These are phyloP conservation scores for Bhutanitis thaidina DNA, from an alignment of 2,888 invertebrate species.

Conservation along the genomic window DNA sequence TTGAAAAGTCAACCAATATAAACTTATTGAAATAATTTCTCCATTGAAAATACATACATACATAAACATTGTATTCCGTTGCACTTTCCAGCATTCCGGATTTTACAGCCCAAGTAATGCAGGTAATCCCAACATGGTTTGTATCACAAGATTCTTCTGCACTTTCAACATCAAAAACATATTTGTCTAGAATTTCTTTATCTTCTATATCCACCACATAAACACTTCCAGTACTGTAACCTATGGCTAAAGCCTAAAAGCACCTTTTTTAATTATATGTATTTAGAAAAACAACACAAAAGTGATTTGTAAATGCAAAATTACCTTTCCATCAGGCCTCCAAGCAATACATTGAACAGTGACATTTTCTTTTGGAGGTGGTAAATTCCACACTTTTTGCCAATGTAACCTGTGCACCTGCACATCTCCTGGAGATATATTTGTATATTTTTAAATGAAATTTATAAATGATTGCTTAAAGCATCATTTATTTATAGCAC, in stretches of 20 bases:
- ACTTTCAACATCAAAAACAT: constrained; percentile 64
- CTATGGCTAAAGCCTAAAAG: constrained; percentile 82
- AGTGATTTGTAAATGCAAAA: not conserved
- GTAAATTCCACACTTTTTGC: constrained; percentile 94
- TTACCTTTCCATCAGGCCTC: constrained; percentile 96
- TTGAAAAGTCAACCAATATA: no score
- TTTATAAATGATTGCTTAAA: no score
- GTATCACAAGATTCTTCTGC: constrained; percentile 63
- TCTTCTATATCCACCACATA: constrained; percentile 91
- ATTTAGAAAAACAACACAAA: constrained; percentile 35
- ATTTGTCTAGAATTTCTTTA: constrained; percentile 86
- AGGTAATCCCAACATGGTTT: constrained; percentile 83
- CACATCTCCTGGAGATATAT: constrained; percentile 84
- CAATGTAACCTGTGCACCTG: constrained; percentile 93
- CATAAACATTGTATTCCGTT: constrained; percentile 66
- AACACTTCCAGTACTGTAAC: constrained; percentile 85
- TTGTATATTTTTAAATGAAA: no score
- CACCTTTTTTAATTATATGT: constrained; percentile 24
- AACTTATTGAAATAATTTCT: no score
- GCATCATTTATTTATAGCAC: no score
- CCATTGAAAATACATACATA: constrained; percentile 42
- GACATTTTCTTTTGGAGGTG: constrained; percentile 87
- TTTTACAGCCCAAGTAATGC: constrained; percentile 85
- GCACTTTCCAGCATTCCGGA: constrained; percentile 65
- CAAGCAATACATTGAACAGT: constrained; percentile 90